These are phyloP conservation scores for Polymixis lichenea DNA, from an alignment of 2,888 invertebrate genomes.

Conservation along the genomic window DNA sequence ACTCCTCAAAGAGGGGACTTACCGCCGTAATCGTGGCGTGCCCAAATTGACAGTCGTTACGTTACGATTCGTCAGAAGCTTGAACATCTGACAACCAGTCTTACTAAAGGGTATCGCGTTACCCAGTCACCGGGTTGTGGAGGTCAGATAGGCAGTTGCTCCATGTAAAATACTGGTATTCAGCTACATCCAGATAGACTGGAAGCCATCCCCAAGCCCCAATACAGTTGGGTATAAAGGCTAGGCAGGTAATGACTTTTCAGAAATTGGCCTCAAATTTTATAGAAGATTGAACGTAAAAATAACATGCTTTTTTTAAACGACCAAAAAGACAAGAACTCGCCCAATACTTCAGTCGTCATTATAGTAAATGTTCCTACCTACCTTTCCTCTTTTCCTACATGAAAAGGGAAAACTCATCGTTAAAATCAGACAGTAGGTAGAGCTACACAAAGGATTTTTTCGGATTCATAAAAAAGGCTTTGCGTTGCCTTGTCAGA, in stretches of 20 bases:
- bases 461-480: neutral
- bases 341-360: neutral
- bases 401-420: constrained; percentile 9
- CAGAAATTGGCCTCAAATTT: neutral
- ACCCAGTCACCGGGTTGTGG: too few relatives aligned
- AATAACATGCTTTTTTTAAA: neutral
- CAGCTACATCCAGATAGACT: too few relatives aligned
- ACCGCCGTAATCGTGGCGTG: too few relatives aligned
- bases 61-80: too few relatives aligned
- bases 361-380: neutral
- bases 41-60: too few relatives aligned
- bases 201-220: too few relatives aligned
- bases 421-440: neutral
- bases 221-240: too few relatives aligned
- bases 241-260: neutral
- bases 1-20: too few relatives aligned
- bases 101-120: too few relatives aligned
- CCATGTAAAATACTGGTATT: too few relatives aligned
- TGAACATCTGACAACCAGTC: too few relatives aligned
- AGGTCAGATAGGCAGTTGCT: too few relatives aligned
- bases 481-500: neutral
- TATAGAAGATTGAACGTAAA: neutral
- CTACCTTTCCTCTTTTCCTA: neutral
- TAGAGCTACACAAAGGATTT: neutral
- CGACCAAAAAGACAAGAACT: neutral